These are phyloP conservation scores for Caenorhabditis tropicalis DNA, from an alignment of 1,140 invertebrate genomes.

Conservation along the genomic window DNA sequence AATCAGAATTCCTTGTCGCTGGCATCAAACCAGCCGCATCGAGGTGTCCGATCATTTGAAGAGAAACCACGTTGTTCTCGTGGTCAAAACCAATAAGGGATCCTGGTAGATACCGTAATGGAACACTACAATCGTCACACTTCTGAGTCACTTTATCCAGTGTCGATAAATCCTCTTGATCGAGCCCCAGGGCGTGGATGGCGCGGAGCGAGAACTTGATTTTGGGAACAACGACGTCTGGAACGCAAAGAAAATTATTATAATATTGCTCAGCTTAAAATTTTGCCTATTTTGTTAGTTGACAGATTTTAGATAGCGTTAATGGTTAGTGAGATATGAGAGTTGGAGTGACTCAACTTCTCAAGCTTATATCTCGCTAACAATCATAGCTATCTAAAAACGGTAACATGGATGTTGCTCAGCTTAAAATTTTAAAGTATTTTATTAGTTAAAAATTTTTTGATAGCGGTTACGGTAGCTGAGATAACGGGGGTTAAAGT, in stretches of 20 bases:
- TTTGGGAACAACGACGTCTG: slow-evolving; percentile 63
- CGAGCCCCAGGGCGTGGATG: slow-evolving; percentile 59
- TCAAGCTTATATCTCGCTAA: too few relatives aligned
- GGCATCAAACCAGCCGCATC: slow-evolving; percentile 61
- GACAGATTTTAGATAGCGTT: too few relatives aligned
- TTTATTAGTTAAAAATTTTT: too few relatives aligned
- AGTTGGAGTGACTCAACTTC: too few relatives aligned
- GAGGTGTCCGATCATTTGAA: slow-evolving; percentile 62
- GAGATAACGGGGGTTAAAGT: too few relatives aligned
- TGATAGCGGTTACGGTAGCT: too few relatives aligned
- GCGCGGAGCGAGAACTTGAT: slow-evolving; percentile 56
- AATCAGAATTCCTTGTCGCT: slow-evolving; percentile 60
- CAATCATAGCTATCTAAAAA: too few relatives aligned
- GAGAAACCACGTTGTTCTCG: slow-evolving; percentile 64
- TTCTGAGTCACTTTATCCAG: slow-evolving; percentile 59
- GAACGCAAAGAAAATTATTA: neutral
- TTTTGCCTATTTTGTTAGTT: too few relatives aligned
- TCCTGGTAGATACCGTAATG: slow-evolving; percentile 61
- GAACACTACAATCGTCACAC: slow-evolving; percentile 60
- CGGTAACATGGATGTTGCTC: too few relatives aligned
- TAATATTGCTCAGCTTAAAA: neutral
- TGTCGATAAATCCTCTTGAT: slow-evolving; percentile 60
- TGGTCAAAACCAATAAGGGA: slow-evolving; percentile 66
- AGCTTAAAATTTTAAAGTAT: too few relatives aligned
- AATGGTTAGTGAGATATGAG: too few relatives aligned